Percentiles rank a stretch among this genome's conserved stretches.
These are phyloP conservation scores for Crocidura indochinensis DNA, from an alignment of 2,797 vertebrate species.

Conservation along the genomic window DNA sequence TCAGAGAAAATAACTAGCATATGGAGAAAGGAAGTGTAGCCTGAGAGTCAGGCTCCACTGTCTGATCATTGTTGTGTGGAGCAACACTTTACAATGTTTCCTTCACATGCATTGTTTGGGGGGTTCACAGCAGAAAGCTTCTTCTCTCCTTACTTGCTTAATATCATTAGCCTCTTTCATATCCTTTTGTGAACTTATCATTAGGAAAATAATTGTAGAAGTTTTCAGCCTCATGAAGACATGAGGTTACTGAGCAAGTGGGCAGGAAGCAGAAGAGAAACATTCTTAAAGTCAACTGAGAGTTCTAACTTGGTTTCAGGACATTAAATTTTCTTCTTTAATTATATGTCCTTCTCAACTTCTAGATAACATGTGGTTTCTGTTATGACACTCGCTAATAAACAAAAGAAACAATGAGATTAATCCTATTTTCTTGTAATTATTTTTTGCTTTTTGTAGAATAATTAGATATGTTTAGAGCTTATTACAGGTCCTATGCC, in stretches of 20 bases:
- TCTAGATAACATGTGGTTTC: constrained; percentile 10
- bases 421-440: constrained; percentile 34
- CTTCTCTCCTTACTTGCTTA: constrained; percentile 14
- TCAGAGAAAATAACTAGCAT: background rate
- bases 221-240: constrained; percentile 8
- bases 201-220: constrained; percentile 17
- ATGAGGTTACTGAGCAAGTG: background rate
- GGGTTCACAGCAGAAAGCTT: constrained; percentile 41
- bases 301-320: background rate
- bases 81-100: background rate
- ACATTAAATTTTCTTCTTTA: background rate
- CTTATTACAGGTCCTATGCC: too few relatives aligned
- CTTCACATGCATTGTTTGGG: background rate
- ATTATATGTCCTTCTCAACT: constrained; percentile 15
- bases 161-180: background rate
- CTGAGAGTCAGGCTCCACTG: background rate
- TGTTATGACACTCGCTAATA: background rate
- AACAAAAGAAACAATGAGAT: constrained; percentile 7
- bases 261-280: background rate
- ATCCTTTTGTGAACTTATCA: background rate
- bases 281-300: constrained; percentile 4
- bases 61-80: background rate
- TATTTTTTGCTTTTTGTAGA: background rate
- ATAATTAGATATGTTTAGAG: too few relatives aligned
- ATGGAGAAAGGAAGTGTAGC: background rate